Percentiles rank a stretch among this genome's conserved stretches.
These are phyloP conservation scores for Ypsolopha scabrella DNA, from an alignment of 2,888 invertebrate species.

Conservation along the genomic window DNA sequence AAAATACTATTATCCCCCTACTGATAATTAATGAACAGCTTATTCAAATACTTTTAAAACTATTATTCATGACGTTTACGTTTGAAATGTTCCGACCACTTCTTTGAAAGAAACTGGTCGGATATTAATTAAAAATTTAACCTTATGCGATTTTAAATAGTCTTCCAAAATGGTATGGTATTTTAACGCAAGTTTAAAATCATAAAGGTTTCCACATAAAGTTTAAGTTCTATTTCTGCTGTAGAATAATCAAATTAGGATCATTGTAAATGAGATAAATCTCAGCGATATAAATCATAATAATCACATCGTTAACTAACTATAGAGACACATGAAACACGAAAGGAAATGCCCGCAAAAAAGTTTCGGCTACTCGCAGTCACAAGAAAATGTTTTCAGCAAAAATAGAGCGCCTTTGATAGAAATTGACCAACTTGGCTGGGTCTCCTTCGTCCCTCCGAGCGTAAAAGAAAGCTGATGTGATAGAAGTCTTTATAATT, in stretches of 20 bases:
- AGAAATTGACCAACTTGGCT: constrained; percentile 15
- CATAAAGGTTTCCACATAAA: no score
- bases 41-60: constrained; percentile 70
- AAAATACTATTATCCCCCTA: constrained; percentile 61
- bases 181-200: not conserved
- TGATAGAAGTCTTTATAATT: not conserved
- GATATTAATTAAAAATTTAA: constrained; percentile 56
- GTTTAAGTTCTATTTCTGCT: no score
- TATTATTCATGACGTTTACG: constrained; percentile 69
- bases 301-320: constrained; percentile 9
- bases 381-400: constrained; percentile 31
- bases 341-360: constrained; percentile 12
- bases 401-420: constrained; percentile 27
- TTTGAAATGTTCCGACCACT: constrained; percentile 62
- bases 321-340: constrained; percentile 9
- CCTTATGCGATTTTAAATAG: constrained; percentile 50
- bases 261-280: not conserved
- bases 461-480: not conserved
- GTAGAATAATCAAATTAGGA: no score
- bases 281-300: constrained; percentile 2
- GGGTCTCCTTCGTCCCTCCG: constrained; percentile 15
- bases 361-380: constrained; percentile 21
- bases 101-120: constrained; percentile 46
- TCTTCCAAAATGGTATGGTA: constrained; percentile 20
- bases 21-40: constrained; percentile 67